Conservation (phyloP, 2,888 invertebrate species). For the Agrypnus murinus region DNA sequence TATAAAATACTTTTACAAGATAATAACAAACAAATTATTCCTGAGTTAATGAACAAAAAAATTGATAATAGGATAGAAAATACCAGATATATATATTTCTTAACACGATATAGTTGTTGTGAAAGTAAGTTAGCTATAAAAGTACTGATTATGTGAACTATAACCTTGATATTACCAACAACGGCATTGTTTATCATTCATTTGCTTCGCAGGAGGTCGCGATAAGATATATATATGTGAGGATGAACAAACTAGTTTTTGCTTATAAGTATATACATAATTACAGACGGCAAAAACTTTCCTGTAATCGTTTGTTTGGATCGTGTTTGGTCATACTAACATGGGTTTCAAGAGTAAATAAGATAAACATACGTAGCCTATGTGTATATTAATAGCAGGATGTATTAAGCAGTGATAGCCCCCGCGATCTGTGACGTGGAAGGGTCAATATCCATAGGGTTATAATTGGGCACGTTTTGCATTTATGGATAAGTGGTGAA, state of each 20-base stretch:
- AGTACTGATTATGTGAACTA: slow-evolving; percentile 13
- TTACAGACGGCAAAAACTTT: background rate
- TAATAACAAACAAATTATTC: background rate
- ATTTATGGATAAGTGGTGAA: no score
- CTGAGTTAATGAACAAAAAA: no score
- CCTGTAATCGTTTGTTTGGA: background rate
- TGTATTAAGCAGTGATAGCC: no score
- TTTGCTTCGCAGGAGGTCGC: slow-evolving; percentile 45
- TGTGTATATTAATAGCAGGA: no score
- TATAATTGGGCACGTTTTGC: no score
- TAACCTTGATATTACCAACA: slow-evolving; percentile 19
- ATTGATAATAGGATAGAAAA: background rate
- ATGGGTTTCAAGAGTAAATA: no score
- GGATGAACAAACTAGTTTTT: slow-evolving; percentile 7
- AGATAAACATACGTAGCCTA: no score
- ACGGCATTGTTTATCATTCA: slow-evolving; percentile 22
- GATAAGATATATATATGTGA: slow-evolving; percentile 30
- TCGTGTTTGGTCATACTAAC: no score
- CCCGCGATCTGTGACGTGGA: no score
- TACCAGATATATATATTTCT: slow-evolving; percentile 16
- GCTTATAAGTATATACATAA: no score
- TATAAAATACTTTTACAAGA: no score
- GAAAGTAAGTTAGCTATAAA: slow-evolving; percentile 9
- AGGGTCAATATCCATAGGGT: no score
- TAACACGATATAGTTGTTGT: slow-evolving; percentile 17